phyloP scores from a whole-genome alignment of 2,113 vertebrate genomes.

The Gobio gobio region DNA sequence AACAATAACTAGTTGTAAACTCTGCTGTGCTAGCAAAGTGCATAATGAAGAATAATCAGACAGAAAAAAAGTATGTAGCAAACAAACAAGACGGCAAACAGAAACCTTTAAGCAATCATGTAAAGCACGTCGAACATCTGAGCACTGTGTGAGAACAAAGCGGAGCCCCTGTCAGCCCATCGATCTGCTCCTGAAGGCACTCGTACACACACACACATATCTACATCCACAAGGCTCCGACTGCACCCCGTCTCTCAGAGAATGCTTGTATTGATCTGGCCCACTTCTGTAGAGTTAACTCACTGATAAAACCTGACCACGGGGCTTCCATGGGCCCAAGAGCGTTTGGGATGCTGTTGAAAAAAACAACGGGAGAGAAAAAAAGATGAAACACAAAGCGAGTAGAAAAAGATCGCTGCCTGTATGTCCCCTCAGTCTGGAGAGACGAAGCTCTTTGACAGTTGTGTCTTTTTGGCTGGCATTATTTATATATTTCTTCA shows the following conservation, averaged over 20 bases:
- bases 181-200: constrained; percentile 93
- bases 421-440: constrained; percentile 45
- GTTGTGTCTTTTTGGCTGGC: constrained; percentile 42
- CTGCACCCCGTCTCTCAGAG: constrained; percentile 85
- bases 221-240: constrained; percentile 70
- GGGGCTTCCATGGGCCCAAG: constrained; percentile 78
- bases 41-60: constrained; percentile 65
- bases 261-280: constrained; percentile 93
- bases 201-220: constrained; percentile 48
- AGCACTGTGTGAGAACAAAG: constrained; percentile 93
- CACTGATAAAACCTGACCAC: constrained; percentile 84
- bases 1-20: constrained; percentile 33
- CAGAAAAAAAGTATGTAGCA: constrained; percentile 66
- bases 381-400: constrained; percentile 29
- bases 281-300: constrained; percentile 88
- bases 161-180: constrained; percentile 87
- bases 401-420: constrained; percentile 50
- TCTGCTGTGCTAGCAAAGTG: constrained; percentile 54
- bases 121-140: constrained; percentile 93
- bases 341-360: constrained; percentile 68
- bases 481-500: constrained; percentile 52
- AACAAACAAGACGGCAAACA: constrained; percentile 80
- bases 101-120: constrained; percentile 98
- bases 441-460: constrained; percentile 51
- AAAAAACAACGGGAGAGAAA: constrained; percentile 56